These are phyloP conservation scores for Trichacis sp. DNA, from an alignment of 2,888 invertebrate genomes.

Conservation along the genomic window DNA sequence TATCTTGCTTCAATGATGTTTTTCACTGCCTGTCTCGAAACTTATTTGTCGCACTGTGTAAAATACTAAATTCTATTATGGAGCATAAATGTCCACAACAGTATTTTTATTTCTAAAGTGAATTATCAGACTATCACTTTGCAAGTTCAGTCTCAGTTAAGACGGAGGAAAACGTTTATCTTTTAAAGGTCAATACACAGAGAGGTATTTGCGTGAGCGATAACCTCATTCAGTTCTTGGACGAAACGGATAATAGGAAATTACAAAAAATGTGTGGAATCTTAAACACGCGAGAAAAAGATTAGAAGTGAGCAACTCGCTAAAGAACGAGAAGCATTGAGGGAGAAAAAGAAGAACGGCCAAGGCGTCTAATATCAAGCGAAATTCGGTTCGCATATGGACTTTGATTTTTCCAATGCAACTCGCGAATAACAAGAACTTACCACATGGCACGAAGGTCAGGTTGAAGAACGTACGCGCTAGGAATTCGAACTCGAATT, in stretches of 20 bases:
- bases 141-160: slow-evolving; percentile 14
- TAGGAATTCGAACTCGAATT: no score
- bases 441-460: no score
- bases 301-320: slow-evolving; percentile 8
- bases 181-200: background rate
- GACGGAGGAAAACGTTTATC: slow-evolving; percentile 19
- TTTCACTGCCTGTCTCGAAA: no score
- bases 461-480: no score
- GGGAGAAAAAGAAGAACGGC: slow-evolving; percentile 12
- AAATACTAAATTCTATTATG: slow-evolving; percentile 44
- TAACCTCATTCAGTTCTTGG: no score
- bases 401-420: no score
- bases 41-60: no score
- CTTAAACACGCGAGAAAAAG: slow-evolving; percentile 13
- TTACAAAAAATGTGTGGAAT: slow-evolving; percentile 8
- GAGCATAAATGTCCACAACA: slow-evolving; percentile 43
- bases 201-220: no score
- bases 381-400: background rate
- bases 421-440: no score
- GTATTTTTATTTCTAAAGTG: slow-evolving; percentile 29
- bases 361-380: slow-evolving; percentile 16
- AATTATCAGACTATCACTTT: slow-evolving; percentile 6
- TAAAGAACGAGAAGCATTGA: slow-evolving; percentile 6
- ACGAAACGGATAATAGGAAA: no score
- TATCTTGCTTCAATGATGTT: no score